These are phyloP conservation scores for Orthosia incerta DNA, from an alignment of 2,888 invertebrate genomes.

Conservation along the genomic window DNA sequence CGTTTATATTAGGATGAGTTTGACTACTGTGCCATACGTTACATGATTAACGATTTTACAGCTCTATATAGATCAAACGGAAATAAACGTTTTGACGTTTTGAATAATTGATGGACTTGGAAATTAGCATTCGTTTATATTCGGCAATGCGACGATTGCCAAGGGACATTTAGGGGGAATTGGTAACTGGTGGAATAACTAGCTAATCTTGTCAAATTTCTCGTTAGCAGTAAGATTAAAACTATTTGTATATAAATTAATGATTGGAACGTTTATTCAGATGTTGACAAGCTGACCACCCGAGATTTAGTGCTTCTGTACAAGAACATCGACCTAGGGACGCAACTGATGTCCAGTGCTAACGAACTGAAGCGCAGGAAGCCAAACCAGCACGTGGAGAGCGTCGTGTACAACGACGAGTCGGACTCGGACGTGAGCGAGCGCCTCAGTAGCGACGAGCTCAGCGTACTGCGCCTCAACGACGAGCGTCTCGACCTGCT, in stretches of 20 bases:
- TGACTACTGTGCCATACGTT: no score
- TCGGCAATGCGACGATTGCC: no score
- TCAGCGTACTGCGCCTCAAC: slow-evolving; percentile 78
- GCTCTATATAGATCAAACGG: no score
- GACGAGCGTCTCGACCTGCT: slow-evolving; percentile 81
- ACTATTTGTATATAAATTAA: slow-evolving; percentile 1
- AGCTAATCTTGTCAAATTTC: no score
- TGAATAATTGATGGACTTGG: no score
- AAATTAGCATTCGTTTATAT: no score
- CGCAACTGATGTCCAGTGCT: slow-evolving; percentile 75
- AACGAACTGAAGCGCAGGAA: slow-evolving; percentile 68
- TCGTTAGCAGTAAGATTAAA: not conserved
- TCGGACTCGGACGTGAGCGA: slow-evolving; percentile 83
- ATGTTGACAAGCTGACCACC: slow-evolving; percentile 74
- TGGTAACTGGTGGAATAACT: no score
- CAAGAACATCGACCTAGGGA: slow-evolving; percentile 83
- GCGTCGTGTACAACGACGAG: slow-evolving; percentile 81
- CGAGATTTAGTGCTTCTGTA: slow-evolving; percentile 84
- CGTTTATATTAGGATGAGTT: no score
- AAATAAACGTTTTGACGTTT: no score
- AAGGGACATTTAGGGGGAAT: no score
- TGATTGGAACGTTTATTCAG: slow-evolving; percentile 61
- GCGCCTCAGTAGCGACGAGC: slow-evolving; percentile 77
- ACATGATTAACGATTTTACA: no score
- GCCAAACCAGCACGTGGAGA: slow-evolving; percentile 85